A percentile compares a stretch with the other conserved stretches of the same genome.
phyloP scores from a whole-genome alignment of 2,797 vertebrate species.

The Anguilla megastoma region DNA sequence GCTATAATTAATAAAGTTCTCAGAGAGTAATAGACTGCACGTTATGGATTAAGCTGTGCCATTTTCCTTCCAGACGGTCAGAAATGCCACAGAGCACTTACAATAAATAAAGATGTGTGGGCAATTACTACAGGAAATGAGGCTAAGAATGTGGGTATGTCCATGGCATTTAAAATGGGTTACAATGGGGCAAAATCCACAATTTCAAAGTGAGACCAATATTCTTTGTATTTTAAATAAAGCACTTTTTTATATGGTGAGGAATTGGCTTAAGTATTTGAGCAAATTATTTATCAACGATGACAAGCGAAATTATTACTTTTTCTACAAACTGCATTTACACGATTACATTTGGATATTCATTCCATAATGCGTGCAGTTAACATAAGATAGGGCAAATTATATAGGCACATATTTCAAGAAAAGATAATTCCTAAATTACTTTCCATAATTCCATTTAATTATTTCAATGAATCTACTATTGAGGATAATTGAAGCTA shows the following conservation, averaged over 20 bases:
- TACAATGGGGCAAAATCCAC: not conserved
- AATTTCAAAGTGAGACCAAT: slow-evolving; percentile 1
- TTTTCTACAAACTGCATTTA: too few species aligned
- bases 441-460: not conserved
- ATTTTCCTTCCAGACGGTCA: slow-evolving; percentile 33
- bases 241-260: not conserved
- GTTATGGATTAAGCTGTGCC: slow-evolving; percentile 36
- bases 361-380: too few species aligned
- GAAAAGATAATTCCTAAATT: too few species aligned
- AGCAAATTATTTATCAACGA: too few species aligned
- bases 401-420: too few species aligned
- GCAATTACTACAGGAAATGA: slow-evolving; percentile 13
- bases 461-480: not conserved
- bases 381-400: too few species aligned
- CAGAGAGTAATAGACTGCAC: slow-evolving; percentile 36
- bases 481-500: too few species aligned
- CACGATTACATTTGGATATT: too few species aligned
- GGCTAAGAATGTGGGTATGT: slow-evolving; percentile 1
- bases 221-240: not conserved
- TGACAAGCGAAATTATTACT: too few species aligned
- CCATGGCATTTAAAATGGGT: not conserved
- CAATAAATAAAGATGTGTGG: not conserved
- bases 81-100: slow-evolving; percentile 30
- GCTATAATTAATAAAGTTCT: slow-evolving; percentile 42
- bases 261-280: not conserved